phyloP scores from a whole-genome alignment of 2,797 vertebrate genomes.

The Catharus ustulatus region DNA sequence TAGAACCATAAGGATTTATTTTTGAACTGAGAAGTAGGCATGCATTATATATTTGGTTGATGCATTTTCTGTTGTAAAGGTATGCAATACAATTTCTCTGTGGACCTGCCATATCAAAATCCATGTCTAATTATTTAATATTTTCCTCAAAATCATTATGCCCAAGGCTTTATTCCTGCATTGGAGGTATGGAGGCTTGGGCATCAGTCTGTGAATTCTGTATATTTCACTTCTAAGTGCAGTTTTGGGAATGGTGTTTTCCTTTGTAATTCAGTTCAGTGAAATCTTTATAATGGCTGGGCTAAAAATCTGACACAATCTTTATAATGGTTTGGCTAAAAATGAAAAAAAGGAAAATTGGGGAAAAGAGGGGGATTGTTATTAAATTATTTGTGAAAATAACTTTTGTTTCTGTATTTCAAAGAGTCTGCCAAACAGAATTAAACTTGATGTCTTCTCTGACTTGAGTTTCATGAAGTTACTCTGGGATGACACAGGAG shows the following conservation, averaged over 20 bases:
- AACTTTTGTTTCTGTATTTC: background rate
- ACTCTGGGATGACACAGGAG: background rate
- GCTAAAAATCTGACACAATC: background rate
- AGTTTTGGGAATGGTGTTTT: background rate
- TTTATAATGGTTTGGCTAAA: background rate
- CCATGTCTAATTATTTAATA: background rate
- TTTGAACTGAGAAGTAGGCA: background rate
- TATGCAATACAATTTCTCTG: background rate
- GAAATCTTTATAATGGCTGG: background rate
- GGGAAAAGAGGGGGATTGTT: accelerated
- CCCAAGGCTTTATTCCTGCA: background rate
- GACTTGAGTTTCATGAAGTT: background rate
- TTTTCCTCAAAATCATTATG: background rate
- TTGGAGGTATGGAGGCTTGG: background rate
- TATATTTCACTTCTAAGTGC: background rate
- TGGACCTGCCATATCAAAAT: background rate
- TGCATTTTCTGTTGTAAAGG: background rate
- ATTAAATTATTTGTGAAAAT: background rate
- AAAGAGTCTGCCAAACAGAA: background rate
- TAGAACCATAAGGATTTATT: background rate
- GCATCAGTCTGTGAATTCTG: background rate
- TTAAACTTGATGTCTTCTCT: background rate
- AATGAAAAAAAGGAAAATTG: background rate
- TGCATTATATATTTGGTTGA: background rate
- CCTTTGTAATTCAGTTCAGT: background rate